Evolutionary conservation across 2,888 invertebrate species (phyloP).

Genomic region (Aphidius colemani): DNA sequence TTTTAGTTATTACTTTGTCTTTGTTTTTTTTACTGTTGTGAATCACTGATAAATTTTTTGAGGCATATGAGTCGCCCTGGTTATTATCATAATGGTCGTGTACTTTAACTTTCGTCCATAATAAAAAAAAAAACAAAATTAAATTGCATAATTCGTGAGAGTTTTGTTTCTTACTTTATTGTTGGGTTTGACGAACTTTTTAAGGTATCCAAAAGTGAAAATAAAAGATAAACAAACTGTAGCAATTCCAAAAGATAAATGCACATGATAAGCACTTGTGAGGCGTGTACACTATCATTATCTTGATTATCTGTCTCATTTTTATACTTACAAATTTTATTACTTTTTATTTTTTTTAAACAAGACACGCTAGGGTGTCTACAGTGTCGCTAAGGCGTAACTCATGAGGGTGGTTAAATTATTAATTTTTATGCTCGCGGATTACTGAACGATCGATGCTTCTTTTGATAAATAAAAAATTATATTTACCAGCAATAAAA

Average conservation of each 20-base stretch:
- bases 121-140: conserved; percentile 21
- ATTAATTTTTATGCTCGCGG: conserved; percentile 37
- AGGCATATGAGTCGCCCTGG: conserved; percentile 12
- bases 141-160: conserved; percentile 26
- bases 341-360: conserved; percentile 18
- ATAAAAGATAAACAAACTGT: conserved; percentile 38
- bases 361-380: conserved; percentile 17
- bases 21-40: no score
- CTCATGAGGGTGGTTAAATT: conserved; percentile 27
- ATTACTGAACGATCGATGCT: conserved; percentile 20
- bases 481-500: no score
- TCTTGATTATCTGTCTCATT: conserved; percentile 28
- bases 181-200: conserved; percentile 22
- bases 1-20: no score
- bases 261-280: conserved; percentile 43
- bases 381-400: conserved; percentile 15
- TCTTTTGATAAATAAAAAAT: no score
- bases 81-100: conserved; percentile 27
- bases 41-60: background rate
- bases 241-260: conserved; percentile 43
- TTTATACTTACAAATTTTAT: conserved; percentile 4
- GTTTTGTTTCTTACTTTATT: conserved; percentile 14
- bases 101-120: conserved; percentile 21
- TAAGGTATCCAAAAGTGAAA: conserved; percentile 24
- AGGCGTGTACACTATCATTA: conserved; percentile 42